phyloP scores from a whole-genome alignment of 1,140 invertebrate genomes.

The Aradophagus sp. region DNA sequence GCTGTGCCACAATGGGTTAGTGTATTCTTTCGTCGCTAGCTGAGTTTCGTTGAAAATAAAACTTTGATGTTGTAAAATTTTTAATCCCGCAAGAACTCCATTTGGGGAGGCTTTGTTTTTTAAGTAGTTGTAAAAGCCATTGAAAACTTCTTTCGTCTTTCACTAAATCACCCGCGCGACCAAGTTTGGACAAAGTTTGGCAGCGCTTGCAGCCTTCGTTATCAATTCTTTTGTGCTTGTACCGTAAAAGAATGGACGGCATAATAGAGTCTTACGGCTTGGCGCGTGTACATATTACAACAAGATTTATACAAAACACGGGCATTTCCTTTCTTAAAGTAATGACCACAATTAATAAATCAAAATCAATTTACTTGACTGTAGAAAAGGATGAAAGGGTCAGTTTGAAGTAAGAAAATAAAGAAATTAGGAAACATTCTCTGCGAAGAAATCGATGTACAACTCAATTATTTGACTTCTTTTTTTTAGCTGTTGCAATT shows the following conservation, averaged over 20 bases:
- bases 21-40: background rate
- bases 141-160: slow-evolving; percentile 12
- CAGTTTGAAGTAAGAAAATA: too few relatives aligned
- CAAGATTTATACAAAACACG: too few relatives aligned
- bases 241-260: background rate
- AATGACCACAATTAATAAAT: too few relatives aligned
- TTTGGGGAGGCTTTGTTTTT: slow-evolving; percentile 19
- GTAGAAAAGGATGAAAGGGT: too few relatives aligned
- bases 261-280: slow-evolving; percentile 1
- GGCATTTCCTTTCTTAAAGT: too few relatives aligned
- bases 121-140: slow-evolving; percentile 18
- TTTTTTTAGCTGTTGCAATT: too few relatives aligned
- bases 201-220: slow-evolving; percentile 11
- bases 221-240: slow-evolving; percentile 29
- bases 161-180: slow-evolving; percentile 9
- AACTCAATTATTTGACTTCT: too few relatives aligned
- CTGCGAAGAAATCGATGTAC: too few relatives aligned
- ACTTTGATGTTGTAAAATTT: slow-evolving; percentile 2
- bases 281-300: too few relatives aligned
- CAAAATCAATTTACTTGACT: too few relatives aligned
- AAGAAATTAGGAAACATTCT: too few relatives aligned
- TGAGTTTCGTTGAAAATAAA: slow-evolving; percentile 6
- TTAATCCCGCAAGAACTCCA: background rate
- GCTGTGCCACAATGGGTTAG: too few relatives aligned
- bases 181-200: slow-evolving; percentile 13